Conservation (phyloP, 2,888 invertebrate species). For the Idaea straminata region DNA sequence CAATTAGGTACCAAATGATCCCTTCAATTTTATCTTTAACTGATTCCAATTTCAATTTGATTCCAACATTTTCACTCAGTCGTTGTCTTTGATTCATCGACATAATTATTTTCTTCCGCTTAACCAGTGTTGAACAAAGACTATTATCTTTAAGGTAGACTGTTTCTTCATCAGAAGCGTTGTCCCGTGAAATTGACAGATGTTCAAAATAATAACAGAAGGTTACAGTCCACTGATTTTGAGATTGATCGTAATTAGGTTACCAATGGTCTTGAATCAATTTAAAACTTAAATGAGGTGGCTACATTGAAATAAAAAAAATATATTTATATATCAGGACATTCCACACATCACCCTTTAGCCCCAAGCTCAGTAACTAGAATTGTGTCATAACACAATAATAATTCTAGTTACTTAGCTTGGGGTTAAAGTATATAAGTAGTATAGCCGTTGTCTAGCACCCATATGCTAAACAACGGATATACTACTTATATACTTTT, state of each 20-base stretch:
- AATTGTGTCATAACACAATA: too few species aligned
- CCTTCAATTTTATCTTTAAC: background rate
- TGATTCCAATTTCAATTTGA: constrained; percentile 19
- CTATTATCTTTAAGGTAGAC: constrained; percentile 40
- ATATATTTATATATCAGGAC: too few species aligned
- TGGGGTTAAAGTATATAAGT: too few species aligned
- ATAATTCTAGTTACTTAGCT: too few species aligned
- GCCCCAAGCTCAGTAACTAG: too few species aligned
- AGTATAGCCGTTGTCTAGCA: too few species aligned
- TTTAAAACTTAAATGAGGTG: constrained; percentile 34
- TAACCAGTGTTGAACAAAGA: constrained; percentile 60
- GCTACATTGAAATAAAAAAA: background rate
- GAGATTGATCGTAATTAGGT: constrained; percentile 44
- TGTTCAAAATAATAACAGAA: constrained; percentile 63
- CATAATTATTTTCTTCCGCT: constrained; percentile 69
- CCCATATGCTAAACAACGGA: too few species aligned
- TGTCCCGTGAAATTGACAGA: constrained; percentile 62
- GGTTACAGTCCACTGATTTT: constrained; percentile 44
- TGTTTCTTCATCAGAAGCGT: constrained; percentile 53
- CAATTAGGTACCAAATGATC: constrained; percentile 21
- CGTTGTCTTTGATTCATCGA: constrained; percentile 48
- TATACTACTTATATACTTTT: too few species aligned
- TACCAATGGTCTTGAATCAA: constrained; percentile 43
- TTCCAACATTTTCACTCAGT: constrained; percentile 39
- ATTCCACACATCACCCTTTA: too few species aligned